Conservation (phyloP, 2,888 invertebrate species). For the Plemyria rubiginata region DNA sequence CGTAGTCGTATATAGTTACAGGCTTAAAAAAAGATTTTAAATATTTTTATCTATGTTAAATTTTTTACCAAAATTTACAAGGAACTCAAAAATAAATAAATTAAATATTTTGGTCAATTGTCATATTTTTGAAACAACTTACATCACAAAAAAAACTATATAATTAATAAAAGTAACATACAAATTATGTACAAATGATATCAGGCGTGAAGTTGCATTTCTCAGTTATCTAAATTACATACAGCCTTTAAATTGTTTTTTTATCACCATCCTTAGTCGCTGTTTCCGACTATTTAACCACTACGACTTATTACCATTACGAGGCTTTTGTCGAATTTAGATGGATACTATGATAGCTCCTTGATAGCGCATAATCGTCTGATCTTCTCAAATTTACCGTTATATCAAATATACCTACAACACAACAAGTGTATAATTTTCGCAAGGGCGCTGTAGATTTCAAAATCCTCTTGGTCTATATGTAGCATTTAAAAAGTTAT, state of each 20-base stretch:
- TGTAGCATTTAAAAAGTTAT: neutral
- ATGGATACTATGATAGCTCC: constrained; percentile 13
- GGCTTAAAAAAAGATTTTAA: constrained; percentile 10
- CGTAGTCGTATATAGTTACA: constrained; percentile 17
- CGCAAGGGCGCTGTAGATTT: constrained; percentile 2
- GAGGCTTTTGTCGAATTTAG: constrained; percentile 21
- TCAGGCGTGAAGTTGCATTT: constrained; percentile 71
- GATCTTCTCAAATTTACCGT: neutral
- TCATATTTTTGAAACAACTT: constrained; percentile 20
- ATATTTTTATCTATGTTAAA: constrained; percentile 6
- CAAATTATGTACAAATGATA: constrained; percentile 47
- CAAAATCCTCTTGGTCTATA: constrained; percentile 4
- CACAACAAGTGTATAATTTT: neutral
- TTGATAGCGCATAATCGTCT: neutral
- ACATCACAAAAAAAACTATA: constrained; percentile 20
- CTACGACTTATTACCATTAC: constrained; percentile 33
- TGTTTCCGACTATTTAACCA: constrained; percentile 44
- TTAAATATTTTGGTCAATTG: constrained; percentile 12
- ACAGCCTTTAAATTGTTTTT: constrained; percentile 59
- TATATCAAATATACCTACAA: constrained; percentile 6
- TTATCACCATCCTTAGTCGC: constrained; percentile 77
- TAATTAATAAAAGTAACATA: constrained; percentile 46
- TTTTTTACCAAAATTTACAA: constrained; percentile 14
- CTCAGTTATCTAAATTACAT: constrained; percentile 57
- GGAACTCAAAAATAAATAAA: constrained; percentile 28